phyloP scores from a whole-genome alignment of 2,113 vertebrate genomes.

The Corvus moneduloides region DNA sequence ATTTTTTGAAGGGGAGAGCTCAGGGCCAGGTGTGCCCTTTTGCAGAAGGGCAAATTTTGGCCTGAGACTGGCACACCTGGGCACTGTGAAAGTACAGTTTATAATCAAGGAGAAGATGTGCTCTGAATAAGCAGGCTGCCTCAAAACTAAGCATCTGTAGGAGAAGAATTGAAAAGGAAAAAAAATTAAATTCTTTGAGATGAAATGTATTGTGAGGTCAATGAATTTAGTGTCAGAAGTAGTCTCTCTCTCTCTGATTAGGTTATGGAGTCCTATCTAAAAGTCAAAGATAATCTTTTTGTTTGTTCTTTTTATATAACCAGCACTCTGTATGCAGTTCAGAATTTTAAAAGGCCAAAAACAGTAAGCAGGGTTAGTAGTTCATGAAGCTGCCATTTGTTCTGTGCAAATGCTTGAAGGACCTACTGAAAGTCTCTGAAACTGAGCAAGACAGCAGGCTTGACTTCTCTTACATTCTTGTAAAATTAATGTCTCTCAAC shows the following conservation, averaged over 20 bases:
- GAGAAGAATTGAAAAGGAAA: background rate
- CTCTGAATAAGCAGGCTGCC: background rate
- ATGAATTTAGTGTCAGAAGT: background rate
- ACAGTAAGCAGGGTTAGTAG: background rate
- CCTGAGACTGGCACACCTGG: background rate
- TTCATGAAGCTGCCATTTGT: background rate
- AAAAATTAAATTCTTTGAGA: background rate
- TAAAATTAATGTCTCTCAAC: background rate
- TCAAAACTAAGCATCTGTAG: background rate
- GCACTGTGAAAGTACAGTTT: background rate
- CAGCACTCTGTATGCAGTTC: background rate
- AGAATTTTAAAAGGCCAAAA: background rate
- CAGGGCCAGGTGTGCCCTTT: background rate
- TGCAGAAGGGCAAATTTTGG: background rate
- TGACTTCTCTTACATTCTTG: background rate
- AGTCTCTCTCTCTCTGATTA: background rate
- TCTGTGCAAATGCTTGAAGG: background rate
- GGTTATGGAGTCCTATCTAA: background rate
- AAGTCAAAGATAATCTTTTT: background rate
- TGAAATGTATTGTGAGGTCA: background rate
- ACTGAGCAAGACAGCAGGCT: background rate
- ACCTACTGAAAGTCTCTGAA: background rate
- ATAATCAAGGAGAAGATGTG: background rate
- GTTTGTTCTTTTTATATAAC: background rate
- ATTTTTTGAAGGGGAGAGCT: background rate